Conservation (phyloP, 2,888 invertebrate species). For the Biston stratarius region DNA sequence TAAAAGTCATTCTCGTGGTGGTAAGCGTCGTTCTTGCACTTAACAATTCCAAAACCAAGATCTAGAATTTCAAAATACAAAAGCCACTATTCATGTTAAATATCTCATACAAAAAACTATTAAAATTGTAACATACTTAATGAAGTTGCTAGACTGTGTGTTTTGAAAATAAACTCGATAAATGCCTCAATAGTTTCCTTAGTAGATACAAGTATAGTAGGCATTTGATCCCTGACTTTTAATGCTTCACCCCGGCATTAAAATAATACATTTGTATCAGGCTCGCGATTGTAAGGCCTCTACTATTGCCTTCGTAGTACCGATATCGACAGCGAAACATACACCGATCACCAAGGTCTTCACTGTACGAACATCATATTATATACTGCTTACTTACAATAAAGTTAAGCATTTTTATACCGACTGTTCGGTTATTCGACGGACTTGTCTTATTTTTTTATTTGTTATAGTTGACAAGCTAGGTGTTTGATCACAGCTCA, state of each 20-base stretch:
- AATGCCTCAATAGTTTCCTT: conserved; percentile 58
- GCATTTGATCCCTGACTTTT: conserved; percentile 87
- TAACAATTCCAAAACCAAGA: neutral
- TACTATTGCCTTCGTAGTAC: conserved; percentile 47
- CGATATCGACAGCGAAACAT: conserved; percentile 62
- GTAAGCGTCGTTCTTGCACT: neutral
- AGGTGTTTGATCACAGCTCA: too few species aligned
- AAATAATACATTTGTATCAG: conserved; percentile 87
- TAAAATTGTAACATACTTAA: too few species aligned
- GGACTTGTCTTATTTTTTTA: too few species aligned
- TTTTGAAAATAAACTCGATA: conserved; percentile 26
- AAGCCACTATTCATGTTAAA: too few species aligned
- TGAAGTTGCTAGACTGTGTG: neutral
- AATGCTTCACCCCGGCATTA: conserved; percentile 86
- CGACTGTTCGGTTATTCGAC: neutral
- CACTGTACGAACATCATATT: conserved; percentile 51
- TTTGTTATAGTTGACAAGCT: too few species aligned
- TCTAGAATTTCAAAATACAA: too few species aligned
- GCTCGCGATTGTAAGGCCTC: conserved; percentile 85
- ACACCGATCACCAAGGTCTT: conserved; percentile 79
- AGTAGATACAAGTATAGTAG: conserved; percentile 71
- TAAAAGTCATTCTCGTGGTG: neutral
- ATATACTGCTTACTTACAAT: neutral
- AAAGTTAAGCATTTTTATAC: neutral
- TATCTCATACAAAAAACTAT: too few species aligned